A percentile compares a stretch with the other conserved stretches of the same genome.
Evolutionary conservation across 2,797 vertebrate species (phyloP).

Genomic region (Sebastiscus tertius): DNA sequence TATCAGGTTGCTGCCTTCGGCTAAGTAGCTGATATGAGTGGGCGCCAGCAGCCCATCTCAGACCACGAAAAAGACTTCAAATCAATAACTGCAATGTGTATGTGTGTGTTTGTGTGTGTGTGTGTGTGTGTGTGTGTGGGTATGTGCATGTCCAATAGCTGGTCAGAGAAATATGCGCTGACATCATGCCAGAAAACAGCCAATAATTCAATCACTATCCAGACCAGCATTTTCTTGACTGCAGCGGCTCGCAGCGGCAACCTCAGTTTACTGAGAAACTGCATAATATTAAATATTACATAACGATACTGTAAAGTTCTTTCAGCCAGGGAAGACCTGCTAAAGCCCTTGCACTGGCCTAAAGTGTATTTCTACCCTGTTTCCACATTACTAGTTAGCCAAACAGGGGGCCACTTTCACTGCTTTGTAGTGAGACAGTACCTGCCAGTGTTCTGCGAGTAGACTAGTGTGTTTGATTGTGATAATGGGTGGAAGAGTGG

Average conservation of each 20-base stretch:
- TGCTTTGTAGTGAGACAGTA: neutral
- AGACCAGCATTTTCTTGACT: conserved; percentile 27
- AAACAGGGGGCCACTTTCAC: neutral
- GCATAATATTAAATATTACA: conserved; percentile 43
- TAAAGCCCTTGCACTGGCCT: neutral
- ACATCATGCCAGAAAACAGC: conserved; percentile 42
- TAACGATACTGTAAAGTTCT: conserved; percentile 16
- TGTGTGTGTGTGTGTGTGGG: conserved; percentile 25
- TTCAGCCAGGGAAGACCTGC: neutral
- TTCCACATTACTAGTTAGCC: neutral
- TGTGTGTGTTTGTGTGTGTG: neutral
- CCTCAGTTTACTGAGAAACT: conserved; percentile 6
- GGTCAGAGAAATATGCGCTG: conserved; percentile 37
- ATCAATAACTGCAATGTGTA: conserved; percentile 61
- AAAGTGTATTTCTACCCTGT: neutral
- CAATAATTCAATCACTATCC: conserved; percentile 40
- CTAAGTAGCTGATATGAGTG: conserved; percentile 58
- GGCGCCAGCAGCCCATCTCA: conserved; percentile 59
- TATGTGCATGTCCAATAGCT: conserved; percentile 12
- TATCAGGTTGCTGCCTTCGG: conserved; percentile 57
- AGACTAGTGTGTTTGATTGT: neutral
- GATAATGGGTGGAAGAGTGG: neutral
- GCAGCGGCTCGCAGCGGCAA: conserved; percentile 26
- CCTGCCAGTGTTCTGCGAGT: neutral
- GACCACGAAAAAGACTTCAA: conserved; percentile 38